Percentiles rank a stretch among this genome's conserved stretches.
Evolutionary conservation across 2,888 invertebrate species (phyloP).

Genomic region (Dexiosoma caninum): DNA sequence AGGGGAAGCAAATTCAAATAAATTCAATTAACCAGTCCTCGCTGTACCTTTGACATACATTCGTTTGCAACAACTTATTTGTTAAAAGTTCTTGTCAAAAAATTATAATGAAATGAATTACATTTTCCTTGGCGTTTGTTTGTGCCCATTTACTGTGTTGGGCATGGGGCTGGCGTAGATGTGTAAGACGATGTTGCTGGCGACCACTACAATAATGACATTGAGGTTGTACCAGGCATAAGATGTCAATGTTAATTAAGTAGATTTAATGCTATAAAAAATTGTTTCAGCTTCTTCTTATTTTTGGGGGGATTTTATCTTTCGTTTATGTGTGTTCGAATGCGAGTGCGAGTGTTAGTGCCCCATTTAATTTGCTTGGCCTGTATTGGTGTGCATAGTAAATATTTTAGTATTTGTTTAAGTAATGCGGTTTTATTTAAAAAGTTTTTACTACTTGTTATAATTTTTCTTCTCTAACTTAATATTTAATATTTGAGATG

Average conservation of each 20-base stretch:
- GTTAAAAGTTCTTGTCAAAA: background rate
- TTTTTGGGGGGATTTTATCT: background rate
- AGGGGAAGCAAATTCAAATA: too few species aligned
- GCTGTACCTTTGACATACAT: background rate
- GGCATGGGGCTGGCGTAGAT: background rate
- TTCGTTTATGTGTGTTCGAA: background rate
- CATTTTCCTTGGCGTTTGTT: conserved; percentile 38
- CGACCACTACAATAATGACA: background rate
- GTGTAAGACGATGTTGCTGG: background rate
- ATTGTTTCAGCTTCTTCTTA: background rate
- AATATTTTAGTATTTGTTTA: conserved; percentile 7
- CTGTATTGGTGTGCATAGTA: background rate
- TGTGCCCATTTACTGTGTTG: conserved; percentile 3
- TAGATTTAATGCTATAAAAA: conserved; percentile 41
- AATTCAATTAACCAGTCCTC: background rate
- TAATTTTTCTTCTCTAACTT: background rate
- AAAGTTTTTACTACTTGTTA: conserved; percentile 32
- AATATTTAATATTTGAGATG: conserved; percentile 11
- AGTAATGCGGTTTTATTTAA: conserved; percentile 52
- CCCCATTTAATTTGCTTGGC: background rate
- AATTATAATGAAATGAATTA: conserved; percentile 36
- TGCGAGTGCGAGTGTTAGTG: background rate
- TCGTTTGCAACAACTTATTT: too few species aligned
- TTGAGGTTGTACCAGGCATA: background rate
- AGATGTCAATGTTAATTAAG: conserved; percentile 49